Evolutionary conservation across 2,113 vertebrate genomes (phyloP), one percentile per base, ranked within the genome.

Genomic region (Petrocephalus microphthalmus): DNA sequence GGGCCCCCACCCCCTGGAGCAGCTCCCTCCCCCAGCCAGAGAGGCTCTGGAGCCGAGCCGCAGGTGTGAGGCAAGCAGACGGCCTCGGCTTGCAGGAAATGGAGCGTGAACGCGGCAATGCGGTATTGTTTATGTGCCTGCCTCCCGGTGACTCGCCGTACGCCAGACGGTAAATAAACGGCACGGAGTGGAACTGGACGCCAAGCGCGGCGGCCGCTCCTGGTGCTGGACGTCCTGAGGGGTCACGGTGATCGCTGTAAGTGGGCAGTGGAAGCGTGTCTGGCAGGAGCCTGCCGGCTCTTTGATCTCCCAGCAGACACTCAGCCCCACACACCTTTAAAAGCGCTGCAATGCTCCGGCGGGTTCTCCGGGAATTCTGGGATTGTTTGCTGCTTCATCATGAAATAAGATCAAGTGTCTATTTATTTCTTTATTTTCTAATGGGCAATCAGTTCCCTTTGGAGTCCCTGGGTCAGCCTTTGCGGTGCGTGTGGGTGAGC

Each of bases 161-260:
- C 54, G 37, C 56, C 33, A 42, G 71, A 17, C 33, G 1, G 71
- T 37, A 42, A 78, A 78, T 78, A 42, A 91, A 53, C 25, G 71
- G 13, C 17, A 51, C 2, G 60, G 89, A 47, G 71, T 20, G 49
- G 53, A 53, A 37, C 71, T 90, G 86, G 71, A 88, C 88, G 74
- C 89, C 87, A 89, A 86, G 74, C 51, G 89, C 88, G 15, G 89
- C 89, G 91, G 91, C 84, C 89, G 91, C 91, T 87, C 88, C 89
- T 78, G 82, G 84, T 78, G 91, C 94, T 91, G 89, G 90, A 91
- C 91, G 93, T 94, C 92, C 90, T 91, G 90, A 90, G 90, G 94
- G 91, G 91, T 93, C n/a, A 92, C 92, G 91, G 90, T 91, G 93
- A 94, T 95, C 94, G 94, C 92, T 90, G 89, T 91, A 92, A 92